phyloP scores from a whole-genome alignment of 2,113 vertebrate genomes.

The Ursus arctos region DNA sequence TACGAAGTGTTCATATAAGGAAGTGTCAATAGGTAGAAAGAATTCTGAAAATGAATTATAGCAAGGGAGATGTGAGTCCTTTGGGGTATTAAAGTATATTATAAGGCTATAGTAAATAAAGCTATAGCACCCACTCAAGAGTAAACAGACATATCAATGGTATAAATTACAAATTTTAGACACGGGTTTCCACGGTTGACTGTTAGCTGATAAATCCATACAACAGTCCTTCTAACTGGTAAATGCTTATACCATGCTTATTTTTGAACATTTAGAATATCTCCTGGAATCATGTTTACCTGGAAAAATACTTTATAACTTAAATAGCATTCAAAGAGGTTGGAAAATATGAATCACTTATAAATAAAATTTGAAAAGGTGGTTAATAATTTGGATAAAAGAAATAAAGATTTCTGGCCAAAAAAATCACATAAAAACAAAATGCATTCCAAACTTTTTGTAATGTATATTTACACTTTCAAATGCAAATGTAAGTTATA shows the following conservation, averaged over 20 bases:
- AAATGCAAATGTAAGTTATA: background rate
- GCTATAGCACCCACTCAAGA: background rate
- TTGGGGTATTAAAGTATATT: background rate
- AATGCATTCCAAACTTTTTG: background rate
- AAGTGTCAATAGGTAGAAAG: background rate
- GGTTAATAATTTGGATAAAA: background rate
- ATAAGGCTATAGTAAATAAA: background rate
- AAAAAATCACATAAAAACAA: background rate
- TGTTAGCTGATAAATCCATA: background rate
- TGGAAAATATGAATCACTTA: background rate
- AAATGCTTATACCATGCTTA: background rate
- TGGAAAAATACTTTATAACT: background rate
- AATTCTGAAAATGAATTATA: background rate
- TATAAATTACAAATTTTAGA: background rate
- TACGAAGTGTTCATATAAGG: background rate
- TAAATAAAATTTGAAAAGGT: background rate
- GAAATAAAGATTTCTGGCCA: background rate
- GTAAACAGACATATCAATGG: background rate
- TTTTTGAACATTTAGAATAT: background rate
- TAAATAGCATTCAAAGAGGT: background rate
- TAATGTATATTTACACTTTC: background rate
- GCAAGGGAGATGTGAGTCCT: background rate
- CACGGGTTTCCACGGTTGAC: background rate
- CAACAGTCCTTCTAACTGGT: background rate
- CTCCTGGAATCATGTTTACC: background rate